These are phyloP conservation scores for Ailuropoda melanoleuca DNA, from an alignment of 2,113 vertebrate species.

Conservation along the genomic window DNA sequence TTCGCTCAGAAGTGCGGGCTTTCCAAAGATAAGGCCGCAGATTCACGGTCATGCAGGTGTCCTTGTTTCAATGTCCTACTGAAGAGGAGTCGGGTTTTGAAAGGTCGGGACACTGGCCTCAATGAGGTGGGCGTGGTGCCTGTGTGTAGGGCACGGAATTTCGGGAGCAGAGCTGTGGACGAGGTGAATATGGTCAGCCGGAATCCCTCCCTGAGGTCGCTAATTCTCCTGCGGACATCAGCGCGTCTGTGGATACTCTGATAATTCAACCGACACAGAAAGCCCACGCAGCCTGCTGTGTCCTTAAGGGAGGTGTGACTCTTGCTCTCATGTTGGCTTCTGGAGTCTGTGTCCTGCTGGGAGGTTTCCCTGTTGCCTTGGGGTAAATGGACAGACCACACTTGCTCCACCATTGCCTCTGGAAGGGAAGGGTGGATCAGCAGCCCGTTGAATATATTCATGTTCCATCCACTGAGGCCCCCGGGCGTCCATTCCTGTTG, in stretches of 20 bases:
- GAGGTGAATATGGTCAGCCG: not conserved
- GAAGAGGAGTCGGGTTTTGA: constrained; percentile 63
- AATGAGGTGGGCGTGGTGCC: not conserved
- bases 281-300: not conserved
- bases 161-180: not conserved
- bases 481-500: not conserved
- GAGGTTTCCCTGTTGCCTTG: not conserved
- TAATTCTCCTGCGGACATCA: not conserved
- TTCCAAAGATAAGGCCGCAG: constrained; percentile 18
- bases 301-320: not conserved
- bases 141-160: not conserved
- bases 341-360: not conserved
- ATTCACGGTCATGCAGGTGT: not conserved
- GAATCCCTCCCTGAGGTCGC: not conserved
- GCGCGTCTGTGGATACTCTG: not conserved
- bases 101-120: constrained; percentile 64
- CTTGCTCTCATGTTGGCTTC: not conserved
- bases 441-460: not conserved
- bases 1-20: constrained; percentile 45
- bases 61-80: constrained; percentile 50
- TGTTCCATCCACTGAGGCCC: not conserved
- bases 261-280: not conserved
- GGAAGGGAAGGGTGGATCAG: not conserved
- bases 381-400: not conserved
- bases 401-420: not conserved